Evolutionary conservation across 2,797 vertebrate genomes (phyloP), one percentile per base, ranked within the genome.

Genomic region (Esox lucius): DNA sequence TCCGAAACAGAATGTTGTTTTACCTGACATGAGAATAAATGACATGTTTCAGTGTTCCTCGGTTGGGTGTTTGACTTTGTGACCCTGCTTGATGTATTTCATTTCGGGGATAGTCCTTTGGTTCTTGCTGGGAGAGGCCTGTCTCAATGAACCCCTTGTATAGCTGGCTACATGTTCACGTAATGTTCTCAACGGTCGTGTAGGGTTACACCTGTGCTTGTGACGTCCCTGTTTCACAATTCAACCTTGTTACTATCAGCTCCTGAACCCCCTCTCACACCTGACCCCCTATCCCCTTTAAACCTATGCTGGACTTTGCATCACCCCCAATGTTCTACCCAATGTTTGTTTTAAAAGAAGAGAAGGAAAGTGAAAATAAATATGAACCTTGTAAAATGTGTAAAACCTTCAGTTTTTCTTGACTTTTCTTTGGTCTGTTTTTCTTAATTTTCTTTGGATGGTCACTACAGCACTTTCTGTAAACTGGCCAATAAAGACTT

Each of bases 401-500:
- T 89, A 90, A 81, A 89, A 91, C 53, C 42, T 28, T 72, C 65
- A 76, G 48, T 78, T 64, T 75, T 77, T 83, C 74, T 67, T 82
- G 83, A 89, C 86, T 76, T 75, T 64, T 53, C 87, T 91, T 90
- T 91, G 83, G 84, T 90, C 89, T 84, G 83, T 84, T 87, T 90
- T 90, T 72, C 82, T 88, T 91, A 93, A 86, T 89, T 90, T 73
- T 83, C 87, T 91, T 93, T 86, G 82, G 86, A 90, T 91, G 92
- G 93, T 94, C 91, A 91, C 91, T 88, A 89, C 93, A 90, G 90
- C 91, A 91, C 89, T 93, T 93, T 93, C 91, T 94, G 92, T 93
- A 92, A 87, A 91, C 92, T 86, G 90, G 76, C 91, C 92, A 94
- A 92, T 94, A 94, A 94, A 94, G 86, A 91, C 81, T 90, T 90